A percentile compares a stretch with the other conserved stretches of the same genome.
Evolutionary conservation across 2,888 invertebrate genomes (phyloP).

Genomic region (Hymenopus coronatus): DNA sequence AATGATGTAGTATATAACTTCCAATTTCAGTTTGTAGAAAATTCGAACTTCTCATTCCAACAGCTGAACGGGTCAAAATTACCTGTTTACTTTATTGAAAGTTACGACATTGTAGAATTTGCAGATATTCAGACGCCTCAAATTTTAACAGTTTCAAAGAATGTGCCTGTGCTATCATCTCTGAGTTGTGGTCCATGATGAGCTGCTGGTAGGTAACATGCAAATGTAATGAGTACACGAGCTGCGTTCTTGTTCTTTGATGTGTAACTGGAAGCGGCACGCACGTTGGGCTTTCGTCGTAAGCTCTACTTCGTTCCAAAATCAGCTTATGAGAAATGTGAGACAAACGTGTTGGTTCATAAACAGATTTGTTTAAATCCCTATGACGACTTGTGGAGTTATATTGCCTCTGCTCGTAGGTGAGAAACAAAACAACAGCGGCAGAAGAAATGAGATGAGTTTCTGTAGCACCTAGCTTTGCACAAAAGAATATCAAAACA

Average conservation of each 20-base stretch:
- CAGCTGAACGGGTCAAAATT: no score
- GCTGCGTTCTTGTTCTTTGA: background rate
- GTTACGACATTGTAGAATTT: no score
- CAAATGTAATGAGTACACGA: background rate
- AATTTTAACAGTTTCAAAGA: no score
- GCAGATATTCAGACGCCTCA: no score
- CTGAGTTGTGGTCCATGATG: no score
- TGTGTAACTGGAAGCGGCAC: background rate
- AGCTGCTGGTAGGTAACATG: background rate
- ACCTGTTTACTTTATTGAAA: no score
- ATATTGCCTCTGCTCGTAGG: background rate
- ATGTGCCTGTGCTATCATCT: no score
- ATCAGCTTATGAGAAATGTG: background rate
- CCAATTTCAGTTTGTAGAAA: no score
- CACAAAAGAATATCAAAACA: background rate
- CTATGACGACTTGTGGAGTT: background rate
- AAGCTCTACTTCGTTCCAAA: background rate
- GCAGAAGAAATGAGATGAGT: background rate
- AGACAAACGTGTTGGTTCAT: background rate
- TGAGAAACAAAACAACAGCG: background rate
- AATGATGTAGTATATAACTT: no score
- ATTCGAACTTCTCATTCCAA: no score
- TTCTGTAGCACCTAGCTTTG: background rate
- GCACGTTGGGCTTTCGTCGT: background rate
- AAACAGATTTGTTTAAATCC: background rate